A percentile compares a stretch with the other conserved stretches of the same genome.
Evolutionary conservation across 1,140 invertebrate species (phyloP).

Genomic region (Drosophila grimshawi): DNA sequence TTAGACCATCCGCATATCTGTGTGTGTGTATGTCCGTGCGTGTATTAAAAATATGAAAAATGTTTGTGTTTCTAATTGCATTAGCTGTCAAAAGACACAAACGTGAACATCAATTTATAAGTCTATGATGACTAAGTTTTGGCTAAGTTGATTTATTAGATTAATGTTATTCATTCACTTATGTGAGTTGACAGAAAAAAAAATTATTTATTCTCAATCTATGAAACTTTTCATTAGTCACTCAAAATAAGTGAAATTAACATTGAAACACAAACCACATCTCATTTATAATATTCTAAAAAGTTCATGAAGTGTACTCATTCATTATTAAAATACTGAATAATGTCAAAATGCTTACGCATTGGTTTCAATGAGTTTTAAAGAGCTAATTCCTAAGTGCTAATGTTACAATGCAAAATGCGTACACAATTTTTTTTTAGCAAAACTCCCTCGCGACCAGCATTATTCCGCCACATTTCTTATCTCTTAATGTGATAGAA

Average conservation of each 20-base stretch:
- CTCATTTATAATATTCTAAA: neutral
- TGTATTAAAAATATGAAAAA: conserved; percentile 18
- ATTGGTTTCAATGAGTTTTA: neutral
- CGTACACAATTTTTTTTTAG: neutral
- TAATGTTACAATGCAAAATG: conserved; percentile 40
- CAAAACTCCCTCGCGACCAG: neutral
- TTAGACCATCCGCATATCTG: conserved; percentile 19
- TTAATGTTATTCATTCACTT: neutral
- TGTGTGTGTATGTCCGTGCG: conserved; percentile 5
- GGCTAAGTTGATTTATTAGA: neutral
- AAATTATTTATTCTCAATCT: too few species aligned
- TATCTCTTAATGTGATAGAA: conserved; percentile 58
- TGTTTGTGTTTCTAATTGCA: conserved; percentile 42
- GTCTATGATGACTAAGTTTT: neutral
- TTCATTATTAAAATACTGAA: neutral
- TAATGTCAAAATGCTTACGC: neutral
- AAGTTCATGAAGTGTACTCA: neutral
- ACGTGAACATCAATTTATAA: neutral
- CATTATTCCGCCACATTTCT: conserved; percentile 20
- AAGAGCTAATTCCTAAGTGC: conserved; percentile 10
- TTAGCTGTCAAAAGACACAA: conserved; percentile 1
- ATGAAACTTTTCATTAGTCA: too few species aligned
- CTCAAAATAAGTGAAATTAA: too few species aligned
- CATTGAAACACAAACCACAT: neutral
- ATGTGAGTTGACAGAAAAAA: too few species aligned